Evolutionary conservation across 53 echinoderm and acorn worm genomes (phyloP).

Genomic region (Astropecten irregularis): DNA sequence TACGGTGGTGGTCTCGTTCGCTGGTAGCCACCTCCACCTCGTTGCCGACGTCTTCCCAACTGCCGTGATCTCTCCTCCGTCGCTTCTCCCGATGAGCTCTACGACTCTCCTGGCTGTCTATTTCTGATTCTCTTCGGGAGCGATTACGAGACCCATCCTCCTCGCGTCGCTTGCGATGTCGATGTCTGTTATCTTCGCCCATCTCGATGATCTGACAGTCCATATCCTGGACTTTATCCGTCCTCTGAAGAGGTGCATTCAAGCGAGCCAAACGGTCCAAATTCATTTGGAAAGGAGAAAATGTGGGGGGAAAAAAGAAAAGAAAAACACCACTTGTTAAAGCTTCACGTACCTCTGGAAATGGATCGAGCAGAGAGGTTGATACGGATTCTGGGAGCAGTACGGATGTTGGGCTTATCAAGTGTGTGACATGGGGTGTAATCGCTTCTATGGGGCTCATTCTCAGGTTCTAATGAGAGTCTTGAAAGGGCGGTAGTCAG

Average conservation of each 20-base stretch:
- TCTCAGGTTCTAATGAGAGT: slow-evolving; percentile 30
- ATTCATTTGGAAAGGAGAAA: background rate
- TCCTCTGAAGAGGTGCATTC: slow-evolving; percentile 2
- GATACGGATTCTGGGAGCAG: slow-evolving; percentile 40
- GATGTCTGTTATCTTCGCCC: slow-evolving; percentile 14
- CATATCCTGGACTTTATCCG: background rate
- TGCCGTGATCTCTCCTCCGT: background rate
- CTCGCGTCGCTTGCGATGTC: background rate
- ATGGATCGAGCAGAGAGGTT: slow-evolving; percentile 20
- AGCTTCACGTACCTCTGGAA: slow-evolving; percentile 49
- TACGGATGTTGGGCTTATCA: slow-evolving; percentile 19
- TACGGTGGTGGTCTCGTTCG: background rate
- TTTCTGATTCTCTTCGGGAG: background rate
- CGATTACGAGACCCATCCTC: background rate
- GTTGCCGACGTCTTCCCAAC: background rate
- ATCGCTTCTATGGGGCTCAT: background rate
- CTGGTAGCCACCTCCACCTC: slow-evolving; percentile 12
- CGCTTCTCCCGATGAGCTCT: slow-evolving; percentile 7
- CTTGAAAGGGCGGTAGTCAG: slow-evolving; percentile 16
- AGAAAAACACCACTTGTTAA: no score
- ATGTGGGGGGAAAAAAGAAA: no score
- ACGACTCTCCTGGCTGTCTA: background rate
- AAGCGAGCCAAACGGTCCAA: background rate
- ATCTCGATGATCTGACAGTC: slow-evolving; percentile 39
- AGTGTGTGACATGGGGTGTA: background rate